Percentiles rank a stretch among this genome's conserved stretches.
Evolutionary conservation across 2,113 vertebrate genomes (phyloP).

Genomic region (Isichthys henryi): DNA sequence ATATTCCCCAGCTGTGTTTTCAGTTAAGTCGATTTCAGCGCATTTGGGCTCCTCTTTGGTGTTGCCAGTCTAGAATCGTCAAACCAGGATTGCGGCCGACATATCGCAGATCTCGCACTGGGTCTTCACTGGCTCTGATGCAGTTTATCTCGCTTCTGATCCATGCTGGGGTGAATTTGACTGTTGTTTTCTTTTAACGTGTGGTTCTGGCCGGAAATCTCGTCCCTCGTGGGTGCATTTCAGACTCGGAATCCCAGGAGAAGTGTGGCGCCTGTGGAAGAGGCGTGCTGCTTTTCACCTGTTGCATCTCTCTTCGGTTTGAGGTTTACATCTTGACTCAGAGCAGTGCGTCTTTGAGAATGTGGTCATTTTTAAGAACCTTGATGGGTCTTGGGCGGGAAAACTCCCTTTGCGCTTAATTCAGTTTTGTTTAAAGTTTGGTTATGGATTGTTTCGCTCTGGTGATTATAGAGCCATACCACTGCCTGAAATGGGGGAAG

Average conservation of each 20-base stretch:
- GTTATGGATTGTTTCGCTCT: too few relatives aligned
- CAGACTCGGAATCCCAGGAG: neutral
- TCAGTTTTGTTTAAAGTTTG: neutral
- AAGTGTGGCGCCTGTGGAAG: neutral
- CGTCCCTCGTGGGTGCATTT: neutral
- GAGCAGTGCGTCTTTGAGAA: neutral
- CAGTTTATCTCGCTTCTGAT: neutral
- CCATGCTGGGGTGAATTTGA: neutral
- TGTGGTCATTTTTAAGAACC: neutral
- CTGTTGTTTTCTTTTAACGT: neutral
- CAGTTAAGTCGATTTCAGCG: neutral
- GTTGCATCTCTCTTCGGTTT: neutral
- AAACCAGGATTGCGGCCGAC: neutral
- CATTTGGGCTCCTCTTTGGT: neutral
- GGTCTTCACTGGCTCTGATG: neutral
- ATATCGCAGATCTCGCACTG: neutral
- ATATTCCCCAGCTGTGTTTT: neutral
- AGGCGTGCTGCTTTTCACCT: neutral
- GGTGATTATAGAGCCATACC: neutral
- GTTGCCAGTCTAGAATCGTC: neutral
- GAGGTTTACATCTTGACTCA: neutral
- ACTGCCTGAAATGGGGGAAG: neutral
- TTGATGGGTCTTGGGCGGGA: neutral
- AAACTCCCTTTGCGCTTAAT: neutral
- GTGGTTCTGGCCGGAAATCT: neutral